These are phyloP conservation scores for Gastrophysa polygoni DNA, from an alignment of 2,888 invertebrate genomes.

Conservation along the genomic window DNA sequence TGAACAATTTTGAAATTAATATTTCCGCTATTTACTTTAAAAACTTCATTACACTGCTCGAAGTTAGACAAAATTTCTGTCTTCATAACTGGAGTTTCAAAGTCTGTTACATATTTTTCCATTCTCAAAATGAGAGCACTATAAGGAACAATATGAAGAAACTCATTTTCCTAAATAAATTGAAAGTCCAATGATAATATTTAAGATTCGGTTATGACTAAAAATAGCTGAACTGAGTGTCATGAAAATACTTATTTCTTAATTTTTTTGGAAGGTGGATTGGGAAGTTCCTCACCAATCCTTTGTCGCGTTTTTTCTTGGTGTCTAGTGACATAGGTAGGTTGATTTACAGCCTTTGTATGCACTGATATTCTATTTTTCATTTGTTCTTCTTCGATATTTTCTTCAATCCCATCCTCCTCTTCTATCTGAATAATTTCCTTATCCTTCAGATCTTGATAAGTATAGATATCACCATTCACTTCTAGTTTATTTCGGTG, in stretches of 20 bases:
- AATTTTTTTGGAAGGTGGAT: too few species aligned
- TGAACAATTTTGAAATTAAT: background rate
- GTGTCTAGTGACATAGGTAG: too few species aligned
- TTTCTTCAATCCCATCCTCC: background rate
- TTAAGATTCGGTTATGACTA: too few species aligned
- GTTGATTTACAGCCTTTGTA: background rate
- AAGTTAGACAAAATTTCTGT: background rate
- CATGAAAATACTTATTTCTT: too few species aligned
- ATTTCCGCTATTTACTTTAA: background rate
- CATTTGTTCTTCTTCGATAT: background rate
- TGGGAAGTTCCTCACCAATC: too few species aligned
- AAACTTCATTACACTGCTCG: background rate
- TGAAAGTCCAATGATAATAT: too few species aligned
- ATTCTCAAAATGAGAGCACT: too few species aligned
- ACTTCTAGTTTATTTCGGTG: background rate
- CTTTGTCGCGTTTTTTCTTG: too few species aligned
- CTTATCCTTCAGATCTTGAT: background rate
- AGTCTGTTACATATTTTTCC: constrained; percentile 3
- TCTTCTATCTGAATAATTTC: background rate
- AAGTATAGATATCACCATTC: background rate
- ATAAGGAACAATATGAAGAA: too few species aligned
- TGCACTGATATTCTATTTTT: background rate
- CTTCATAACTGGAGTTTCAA: background rate
- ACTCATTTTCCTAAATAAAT: too few species aligned
- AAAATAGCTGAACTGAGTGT: too few species aligned